Conservation (phyloP, 2,113 vertebrate species). For the Otocyon megalotis region DNA sequence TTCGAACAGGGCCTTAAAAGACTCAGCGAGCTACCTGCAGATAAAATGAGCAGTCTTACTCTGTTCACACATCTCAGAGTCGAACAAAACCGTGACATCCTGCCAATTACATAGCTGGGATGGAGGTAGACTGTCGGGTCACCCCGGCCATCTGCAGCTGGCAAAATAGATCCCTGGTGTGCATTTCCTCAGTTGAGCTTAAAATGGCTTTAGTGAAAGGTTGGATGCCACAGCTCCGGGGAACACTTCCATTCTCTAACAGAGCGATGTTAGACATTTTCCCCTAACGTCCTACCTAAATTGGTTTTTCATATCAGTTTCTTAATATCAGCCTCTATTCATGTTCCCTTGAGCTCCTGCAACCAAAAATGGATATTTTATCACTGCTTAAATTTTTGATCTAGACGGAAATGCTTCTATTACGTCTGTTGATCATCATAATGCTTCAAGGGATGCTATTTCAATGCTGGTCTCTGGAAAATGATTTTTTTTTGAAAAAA, state of each 20-base stretch:
- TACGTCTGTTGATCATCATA: background rate
- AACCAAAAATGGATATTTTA: background rate
- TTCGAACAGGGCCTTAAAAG: background rate
- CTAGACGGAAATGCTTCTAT: background rate
- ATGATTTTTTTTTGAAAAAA: background rate
- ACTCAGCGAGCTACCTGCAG: too few relatives aligned
- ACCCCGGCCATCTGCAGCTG: background rate
- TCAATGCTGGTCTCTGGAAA: background rate
- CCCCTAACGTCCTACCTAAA: background rate
- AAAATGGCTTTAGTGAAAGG: background rate
- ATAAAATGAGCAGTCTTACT: background rate
- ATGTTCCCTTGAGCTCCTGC: background rate
- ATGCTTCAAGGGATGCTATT: background rate
- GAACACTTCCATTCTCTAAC: accelerated
- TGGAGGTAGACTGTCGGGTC: background rate
- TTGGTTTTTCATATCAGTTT: background rate
- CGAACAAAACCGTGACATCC: background rate
- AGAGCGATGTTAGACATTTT: background rate
- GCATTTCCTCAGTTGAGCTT: background rate
- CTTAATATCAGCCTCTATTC: background rate
- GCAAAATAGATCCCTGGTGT: background rate
- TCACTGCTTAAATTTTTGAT: background rate
- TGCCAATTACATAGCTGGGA: background rate
- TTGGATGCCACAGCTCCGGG: background rate
- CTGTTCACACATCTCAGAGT: background rate